Base-by-base conservation (phyloP, 1,140 invertebrate genomes). In the Pectinophora gossypiella region DNA sequence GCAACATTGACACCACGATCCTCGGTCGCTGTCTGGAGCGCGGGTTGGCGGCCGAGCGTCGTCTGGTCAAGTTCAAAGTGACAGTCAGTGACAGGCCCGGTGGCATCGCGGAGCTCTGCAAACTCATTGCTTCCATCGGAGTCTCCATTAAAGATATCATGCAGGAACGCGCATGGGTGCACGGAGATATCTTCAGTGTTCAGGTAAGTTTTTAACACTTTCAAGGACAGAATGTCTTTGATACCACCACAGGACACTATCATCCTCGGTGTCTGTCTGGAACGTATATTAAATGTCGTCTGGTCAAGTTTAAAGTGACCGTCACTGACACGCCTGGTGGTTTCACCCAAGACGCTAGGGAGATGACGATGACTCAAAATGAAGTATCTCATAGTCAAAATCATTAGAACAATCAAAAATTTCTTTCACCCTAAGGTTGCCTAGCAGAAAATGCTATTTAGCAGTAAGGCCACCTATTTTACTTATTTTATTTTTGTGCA, bases 71-170 rank as follows among this genome's bases (percentile, higher is more conserved):
- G 70, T 96, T 97, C 76, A 92, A 92, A 64, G 95, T 96, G 4
- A 95, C 93, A 0, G 93, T 97, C 0, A 94, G 92, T 65, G 96
- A 98, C 85, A 85, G 94, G 56, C 95, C 94, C 0, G 94, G 94
- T 16, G 95, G 96, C 12, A 96, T 98, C 43, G 92, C 95, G 3
- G 96, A 98, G 72, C 88, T 98, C 0, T 95, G 95, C 63, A 91
- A 91, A 62, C 72, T 95, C 12, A 89, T 98, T 3, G 90, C 91
- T 0, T 90, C 91, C 3, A 88, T 94, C 19, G 96, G 96, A 1
- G 96, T 96, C 3, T 96, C 95, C 32, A 96, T 98, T 47, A 98
- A 98, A 81, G 96, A 98, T 68, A 96, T 98, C 50, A 94, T 96
- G 79, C 97, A 98, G 79, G 97, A 98, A 79, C 89, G 97, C 53